phyloP scores from a whole-genome alignment of 2,797 vertebrate species.

The Allobates femoralis region DNA sequence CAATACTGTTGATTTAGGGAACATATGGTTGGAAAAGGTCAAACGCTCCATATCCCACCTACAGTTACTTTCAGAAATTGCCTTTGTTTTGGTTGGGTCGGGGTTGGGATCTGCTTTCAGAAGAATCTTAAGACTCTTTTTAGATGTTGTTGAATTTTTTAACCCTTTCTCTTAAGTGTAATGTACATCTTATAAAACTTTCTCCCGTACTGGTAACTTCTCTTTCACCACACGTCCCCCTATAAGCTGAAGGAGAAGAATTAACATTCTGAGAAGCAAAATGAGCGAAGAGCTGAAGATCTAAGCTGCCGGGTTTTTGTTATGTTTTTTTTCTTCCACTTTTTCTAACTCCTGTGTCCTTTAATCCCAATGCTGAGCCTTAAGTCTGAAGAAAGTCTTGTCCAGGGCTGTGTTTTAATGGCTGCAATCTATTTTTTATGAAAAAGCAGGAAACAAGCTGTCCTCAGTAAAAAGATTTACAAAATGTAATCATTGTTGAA shows the following conservation, averaged over 20 bases:
- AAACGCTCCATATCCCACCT: slow-evolving; percentile 18
- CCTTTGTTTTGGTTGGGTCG: slow-evolving; percentile 34
- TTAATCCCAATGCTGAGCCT: slow-evolving; percentile 40
- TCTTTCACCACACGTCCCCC: no score
- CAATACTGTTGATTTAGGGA: slow-evolving; percentile 32
- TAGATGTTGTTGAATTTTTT: not conserved
- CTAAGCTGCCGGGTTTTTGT: slow-evolving; percentile 11
- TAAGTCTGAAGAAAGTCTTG: slow-evolving; percentile 34
- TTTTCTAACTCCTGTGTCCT: slow-evolving; percentile 38
- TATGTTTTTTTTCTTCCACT: not conserved
- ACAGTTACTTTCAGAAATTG: slow-evolving; percentile 23
- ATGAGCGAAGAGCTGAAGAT: slow-evolving; percentile 31
- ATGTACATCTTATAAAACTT: not conserved
- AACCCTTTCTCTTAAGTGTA: not conserved
- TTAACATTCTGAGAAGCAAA: slow-evolving; percentile 32
- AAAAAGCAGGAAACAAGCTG: slow-evolving; percentile 85
- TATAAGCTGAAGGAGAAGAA: not conserved
- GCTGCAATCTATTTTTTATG: slow-evolving; percentile 82
- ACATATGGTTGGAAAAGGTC: slow-evolving; percentile 9
- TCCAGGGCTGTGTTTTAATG: slow-evolving; percentile 77
- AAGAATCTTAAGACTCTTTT: slow-evolving; percentile 25
- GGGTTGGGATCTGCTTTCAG: slow-evolving; percentile 30
- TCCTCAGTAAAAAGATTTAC: slow-evolving; percentile 84
- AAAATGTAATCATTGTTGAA: slow-evolving; percentile 89
- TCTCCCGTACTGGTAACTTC: not conserved